These are phyloP conservation scores for Nesometra sesokonis DNA, from an alignment of 35 echinoderm and acorn worm genomes.

Conservation along the genomic window DNA sequence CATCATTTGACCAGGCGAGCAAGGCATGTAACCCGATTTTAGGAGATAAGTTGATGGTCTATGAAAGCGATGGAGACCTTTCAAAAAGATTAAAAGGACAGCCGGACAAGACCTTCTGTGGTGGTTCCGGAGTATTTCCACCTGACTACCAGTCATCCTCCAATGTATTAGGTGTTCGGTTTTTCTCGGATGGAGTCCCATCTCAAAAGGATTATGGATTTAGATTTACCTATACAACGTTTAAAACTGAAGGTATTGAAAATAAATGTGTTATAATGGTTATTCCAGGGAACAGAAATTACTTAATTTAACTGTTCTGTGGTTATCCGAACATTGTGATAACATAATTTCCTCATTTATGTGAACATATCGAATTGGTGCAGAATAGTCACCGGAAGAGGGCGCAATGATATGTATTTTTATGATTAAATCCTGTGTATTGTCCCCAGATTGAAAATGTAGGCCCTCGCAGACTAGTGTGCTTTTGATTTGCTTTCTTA, in stretches of 20 bases:
- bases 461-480: no score
- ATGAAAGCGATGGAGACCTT: constrained; percentile 44
- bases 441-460: no score
- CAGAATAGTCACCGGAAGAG: no score
- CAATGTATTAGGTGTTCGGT: constrained; percentile 53
- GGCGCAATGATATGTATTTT: no score
- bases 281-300: no score
- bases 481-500: no score
- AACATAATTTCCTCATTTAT: no score
- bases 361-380: no score
- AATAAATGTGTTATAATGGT: background rate
- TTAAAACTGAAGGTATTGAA: constrained; percentile 11
- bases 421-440: no score
- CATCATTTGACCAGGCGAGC: constrained; percentile 19
- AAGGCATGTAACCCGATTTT: constrained; percentile 13
- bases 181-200: constrained; percentile 42
- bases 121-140: constrained; percentile 81
- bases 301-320: no score
- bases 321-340: no score
- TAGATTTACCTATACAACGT: constrained; percentile 73
- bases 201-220: constrained; percentile 53
- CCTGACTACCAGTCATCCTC: constrained; percentile 69
- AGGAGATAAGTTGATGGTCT: constrained; percentile 53
- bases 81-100: constrained; percentile 37
- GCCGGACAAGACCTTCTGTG: constrained; percentile 64